phyloP scores from a whole-genome alignment of 2,797 vertebrate species.

The Simalia tracyae region DNA sequence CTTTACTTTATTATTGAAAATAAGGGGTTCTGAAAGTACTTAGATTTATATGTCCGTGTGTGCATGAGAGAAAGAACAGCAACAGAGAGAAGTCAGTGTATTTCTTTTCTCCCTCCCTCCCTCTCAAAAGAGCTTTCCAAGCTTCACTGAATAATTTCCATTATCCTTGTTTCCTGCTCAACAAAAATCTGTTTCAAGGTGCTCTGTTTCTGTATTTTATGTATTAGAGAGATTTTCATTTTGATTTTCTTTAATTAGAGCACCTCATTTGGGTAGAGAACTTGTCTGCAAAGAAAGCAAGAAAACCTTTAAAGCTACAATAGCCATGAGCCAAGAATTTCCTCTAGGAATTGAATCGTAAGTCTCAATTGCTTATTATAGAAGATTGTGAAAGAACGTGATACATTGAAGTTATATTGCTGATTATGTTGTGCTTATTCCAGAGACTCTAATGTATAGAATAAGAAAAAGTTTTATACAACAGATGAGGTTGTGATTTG shows the following conservation, averaged over 20 bases:
- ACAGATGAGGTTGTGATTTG: not conserved
- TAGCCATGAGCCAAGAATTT: conserved; percentile 99
- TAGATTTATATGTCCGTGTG: not conserved
- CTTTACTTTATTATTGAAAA: not conserved
- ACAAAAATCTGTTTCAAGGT: accelerated
- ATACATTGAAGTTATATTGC: accelerated
- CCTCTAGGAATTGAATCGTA: conserved; percentile 96
- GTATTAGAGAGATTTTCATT: not conserved
- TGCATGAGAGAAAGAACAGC: not conserved
- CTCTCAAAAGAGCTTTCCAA: not conserved
- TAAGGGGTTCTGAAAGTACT: not conserved
- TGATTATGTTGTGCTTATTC: not conserved
- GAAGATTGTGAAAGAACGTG: accelerated
- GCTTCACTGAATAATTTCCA: not conserved
- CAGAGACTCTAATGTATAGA: not conserved
- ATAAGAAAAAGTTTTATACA: not conserved
- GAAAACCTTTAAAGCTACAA: conserved; percentile 98
- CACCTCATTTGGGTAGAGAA: conserved; percentile 95
- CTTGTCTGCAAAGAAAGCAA: conserved; percentile 98
- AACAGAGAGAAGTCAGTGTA: not conserved
- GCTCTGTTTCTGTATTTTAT: not conserved
- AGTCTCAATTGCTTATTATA: conserved; percentile 57
- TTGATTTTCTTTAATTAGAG: conserved; percentile 71
- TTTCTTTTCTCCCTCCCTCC: not conserved
- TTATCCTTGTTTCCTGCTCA: not conserved